Evolutionary conservation across 2,113 vertebrate genomes (phyloP).

Genomic region (Rousettus leschenaultii): DNA sequence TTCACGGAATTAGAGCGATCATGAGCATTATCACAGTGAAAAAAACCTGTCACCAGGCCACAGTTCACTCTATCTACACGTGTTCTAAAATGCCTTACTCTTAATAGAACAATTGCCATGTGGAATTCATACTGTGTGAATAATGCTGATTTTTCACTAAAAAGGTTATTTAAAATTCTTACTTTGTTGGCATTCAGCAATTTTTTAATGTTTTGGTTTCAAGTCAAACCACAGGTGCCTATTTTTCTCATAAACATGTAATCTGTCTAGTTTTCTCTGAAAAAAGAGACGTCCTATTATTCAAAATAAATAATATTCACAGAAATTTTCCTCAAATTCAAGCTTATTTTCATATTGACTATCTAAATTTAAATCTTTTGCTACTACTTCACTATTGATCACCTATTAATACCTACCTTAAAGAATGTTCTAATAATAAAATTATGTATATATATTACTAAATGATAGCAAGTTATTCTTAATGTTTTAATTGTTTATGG

Average conservation of each 20-base stretch:
- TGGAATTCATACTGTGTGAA: not conserved
- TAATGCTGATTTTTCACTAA: not conserved
- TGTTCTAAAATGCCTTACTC: not conserved
- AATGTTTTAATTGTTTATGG: not conserved
- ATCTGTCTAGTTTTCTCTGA: not conserved
- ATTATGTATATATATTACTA: not conserved
- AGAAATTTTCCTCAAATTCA: not conserved
- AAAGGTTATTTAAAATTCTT: not conserved
- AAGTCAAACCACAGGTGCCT: not conserved
- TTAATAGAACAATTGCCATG: not conserved
- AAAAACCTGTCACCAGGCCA: not conserved
- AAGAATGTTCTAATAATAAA: not conserved
- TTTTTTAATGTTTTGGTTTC: not conserved
- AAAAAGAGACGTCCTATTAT: not conserved
- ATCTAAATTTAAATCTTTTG: not conserved
- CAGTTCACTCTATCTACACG: too few relatives aligned
- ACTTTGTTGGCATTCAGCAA: not conserved
- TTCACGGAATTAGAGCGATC: not conserved
- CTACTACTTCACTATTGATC: not conserved
- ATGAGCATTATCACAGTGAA: not conserved
- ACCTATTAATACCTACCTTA: not conserved
- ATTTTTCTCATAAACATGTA: not conserved
- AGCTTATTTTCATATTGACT: not conserved
- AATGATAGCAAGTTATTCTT: not conserved
- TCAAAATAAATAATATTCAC: not conserved